Evolutionary conservation across 2,888 invertebrate species (phyloP), one percentile per base, ranked within the genome.

Genomic region (Leptura quadrifasciata): DNA sequence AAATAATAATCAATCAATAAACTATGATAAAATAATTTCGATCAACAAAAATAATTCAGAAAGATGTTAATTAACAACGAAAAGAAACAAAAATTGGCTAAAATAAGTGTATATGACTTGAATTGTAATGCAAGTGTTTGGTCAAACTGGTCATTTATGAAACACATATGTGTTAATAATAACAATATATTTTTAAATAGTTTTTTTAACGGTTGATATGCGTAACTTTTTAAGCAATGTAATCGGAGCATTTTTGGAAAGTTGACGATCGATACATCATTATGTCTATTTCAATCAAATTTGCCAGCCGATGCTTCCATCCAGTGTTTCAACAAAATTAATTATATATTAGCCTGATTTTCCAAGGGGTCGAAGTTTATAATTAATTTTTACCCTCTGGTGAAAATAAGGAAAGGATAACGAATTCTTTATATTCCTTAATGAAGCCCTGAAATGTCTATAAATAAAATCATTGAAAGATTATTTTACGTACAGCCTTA

Each of bases 271-370:
- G 8, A 20, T 55, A 18, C 20, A 55, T 55, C 20, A 55, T 55
- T 55, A 18, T 17, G 55, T 55, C 55, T 8, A 57, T 57, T 69
- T 57, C 35, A 55, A 57, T 69, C 57, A 69, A 67, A 9, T 57
- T 54, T 31, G 52, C 17, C 55, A n/a, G n/a, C 55, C 6, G 6
- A 18, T 20, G 55, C 17, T 55, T 20, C 18, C 55, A 20, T 55
- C 55, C 18, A 8, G 20, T 55, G 20, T 55, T 55, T 55, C 55
- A 55, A n/a, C 17, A 18, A 55, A 55, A 55, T 55, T 55, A 55
- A 55, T 55, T 55, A 55, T 55, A 55, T 55, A 55, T 55, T 55
- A 39, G 39, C 39, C 8, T 39, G 39, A 39, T 39, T 9, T 55
- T 55, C 15, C 17, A 55, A 18, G 3, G 55, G 55, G 20, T 55